These are phyloP conservation scores for Lacanobia oleracea DNA, from an alignment of 2,888 invertebrate species.

Conservation along the genomic window DNA sequence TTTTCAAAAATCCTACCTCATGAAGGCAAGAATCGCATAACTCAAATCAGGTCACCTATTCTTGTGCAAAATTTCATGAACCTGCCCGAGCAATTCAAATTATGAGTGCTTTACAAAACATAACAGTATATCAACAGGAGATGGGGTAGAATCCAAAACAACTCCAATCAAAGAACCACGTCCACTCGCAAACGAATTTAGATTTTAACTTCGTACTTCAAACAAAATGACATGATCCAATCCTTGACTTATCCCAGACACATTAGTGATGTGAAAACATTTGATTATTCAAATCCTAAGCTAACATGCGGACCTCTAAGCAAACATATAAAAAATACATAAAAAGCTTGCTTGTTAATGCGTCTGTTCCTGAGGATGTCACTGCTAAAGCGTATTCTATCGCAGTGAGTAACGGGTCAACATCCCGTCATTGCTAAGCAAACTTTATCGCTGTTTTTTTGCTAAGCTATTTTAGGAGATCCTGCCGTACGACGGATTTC, in stretches of 20 bases:
- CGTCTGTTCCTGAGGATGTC: conserved; percentile 47
- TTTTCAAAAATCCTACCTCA: no score
- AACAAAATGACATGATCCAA: neutral
- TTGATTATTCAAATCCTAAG: conserved; percentile 51
- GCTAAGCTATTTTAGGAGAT: conserved; percentile 65
- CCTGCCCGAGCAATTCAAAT: neutral
- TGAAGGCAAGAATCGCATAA: no score
- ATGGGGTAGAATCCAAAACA: neutral
- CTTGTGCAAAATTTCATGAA: no score
- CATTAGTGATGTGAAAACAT: conserved; percentile 36
- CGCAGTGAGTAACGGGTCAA: conserved; percentile 58
- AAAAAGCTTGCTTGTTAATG: conserved; percentile 35
- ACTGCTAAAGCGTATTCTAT: conserved; percentile 35
- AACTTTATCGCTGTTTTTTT: conserved; percentile 59
- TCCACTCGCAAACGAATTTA: neutral
- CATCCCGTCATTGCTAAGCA: conserved; percentile 57
- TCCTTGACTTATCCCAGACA: conserved; percentile 12
- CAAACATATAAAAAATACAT: conserved; percentile 13
- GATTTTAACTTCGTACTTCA: neutral
- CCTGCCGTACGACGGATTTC: conserved; percentile 58
- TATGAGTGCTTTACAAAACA: no score
- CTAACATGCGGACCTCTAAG: conserved; percentile 20
- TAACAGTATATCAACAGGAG: no score
- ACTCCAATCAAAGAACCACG: neutral
- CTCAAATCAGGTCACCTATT: no score